These are phyloP conservation scores for Oxytorus armatus DNA, from an alignment of 2,888 invertebrate genomes.

Conservation along the genomic window DNA sequence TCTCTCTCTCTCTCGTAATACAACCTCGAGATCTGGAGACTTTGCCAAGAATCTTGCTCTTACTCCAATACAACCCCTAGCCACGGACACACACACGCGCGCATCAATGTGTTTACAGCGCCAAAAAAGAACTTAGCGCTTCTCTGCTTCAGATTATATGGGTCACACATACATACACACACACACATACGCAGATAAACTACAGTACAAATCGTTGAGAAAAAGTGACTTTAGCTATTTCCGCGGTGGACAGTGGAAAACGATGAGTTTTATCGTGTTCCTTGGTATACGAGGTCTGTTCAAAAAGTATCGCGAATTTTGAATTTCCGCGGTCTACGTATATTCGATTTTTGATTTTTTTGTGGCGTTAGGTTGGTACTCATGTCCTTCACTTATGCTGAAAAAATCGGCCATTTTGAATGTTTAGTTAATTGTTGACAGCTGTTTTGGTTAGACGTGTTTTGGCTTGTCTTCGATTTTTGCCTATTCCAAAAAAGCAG, in stretches of 20 bases:
- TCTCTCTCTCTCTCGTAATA: background rate
- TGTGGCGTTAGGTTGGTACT: too few species aligned
- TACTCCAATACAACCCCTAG: background rate
- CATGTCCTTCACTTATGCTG: too few species aligned
- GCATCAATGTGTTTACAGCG: constrained; percentile 22
- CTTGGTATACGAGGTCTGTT: background rate
- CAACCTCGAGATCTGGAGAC: constrained; percentile 27
- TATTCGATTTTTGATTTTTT: too few species aligned
- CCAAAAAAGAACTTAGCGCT: constrained; percentile 47
- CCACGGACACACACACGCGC: constrained; percentile 3
- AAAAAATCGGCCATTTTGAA: too few species aligned
- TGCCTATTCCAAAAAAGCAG: too few species aligned
- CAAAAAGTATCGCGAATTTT: too few species aligned
- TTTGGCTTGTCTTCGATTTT: too few species aligned
- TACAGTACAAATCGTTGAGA: constrained; percentile 1
- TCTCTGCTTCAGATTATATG: constrained; percentile 3
- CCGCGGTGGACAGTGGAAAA: background rate
- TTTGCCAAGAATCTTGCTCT: constrained; percentile 50
- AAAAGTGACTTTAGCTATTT: constrained; percentile 22
- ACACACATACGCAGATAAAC: background rate
- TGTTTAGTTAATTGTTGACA: too few species aligned
- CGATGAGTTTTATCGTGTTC: constrained; percentile 48
- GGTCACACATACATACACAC: background rate
- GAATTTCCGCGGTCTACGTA: too few species aligned
- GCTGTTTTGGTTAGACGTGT: too few species aligned